Conservation (phyloP, 2,888 invertebrate genomes). For the Parelbella ahira region DNA sequence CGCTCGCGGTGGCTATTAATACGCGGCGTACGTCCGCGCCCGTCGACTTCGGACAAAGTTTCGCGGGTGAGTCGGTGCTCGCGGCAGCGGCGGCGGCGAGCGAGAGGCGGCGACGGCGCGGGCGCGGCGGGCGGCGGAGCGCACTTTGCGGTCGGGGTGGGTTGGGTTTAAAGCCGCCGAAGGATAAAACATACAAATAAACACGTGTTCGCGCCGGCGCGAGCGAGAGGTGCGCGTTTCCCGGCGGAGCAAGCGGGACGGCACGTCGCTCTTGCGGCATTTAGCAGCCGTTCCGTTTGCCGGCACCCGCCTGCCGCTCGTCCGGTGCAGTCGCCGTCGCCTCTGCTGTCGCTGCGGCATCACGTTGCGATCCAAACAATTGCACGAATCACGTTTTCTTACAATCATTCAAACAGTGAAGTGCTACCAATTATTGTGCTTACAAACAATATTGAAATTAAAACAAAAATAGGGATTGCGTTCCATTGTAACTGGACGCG, state of each 20-base stretch:
- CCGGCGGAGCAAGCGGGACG: conserved; percentile 66
- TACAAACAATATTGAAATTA: no score
- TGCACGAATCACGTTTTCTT: not conserved
- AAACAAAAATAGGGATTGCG: no score
- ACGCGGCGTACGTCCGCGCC: conserved; percentile 75
- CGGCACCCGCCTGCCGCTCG: conserved; percentile 45
- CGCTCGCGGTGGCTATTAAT: conserved; percentile 74
- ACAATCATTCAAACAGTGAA: conserved; percentile 20
- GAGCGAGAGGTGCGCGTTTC: conserved; percentile 70
- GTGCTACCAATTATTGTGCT: no score
- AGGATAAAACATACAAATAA: conserved; percentile 83
- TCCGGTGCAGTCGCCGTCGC: conserved; percentile 31
- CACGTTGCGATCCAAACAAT: conserved; percentile 18
- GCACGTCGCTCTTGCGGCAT: conserved; percentile 71
- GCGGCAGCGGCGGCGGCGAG: conserved; percentile 69
- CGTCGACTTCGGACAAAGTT: conserved; percentile 79
- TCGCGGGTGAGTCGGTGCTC: conserved; percentile 71
- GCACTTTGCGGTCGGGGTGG: conserved; percentile 85
- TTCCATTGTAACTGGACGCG: no score
- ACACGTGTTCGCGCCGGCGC: conserved; percentile 83
- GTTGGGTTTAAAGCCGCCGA: conserved; percentile 84
- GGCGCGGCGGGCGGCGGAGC: conserved; percentile 81
- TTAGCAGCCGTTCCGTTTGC: conserved; percentile 62
- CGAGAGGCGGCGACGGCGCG: conserved; percentile 73
- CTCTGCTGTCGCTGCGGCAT: conserved; percentile 6